A percentile compares a stretch with the other conserved stretches of the same genome.
These are phyloP conservation scores for Ochotona curzoniae DNA, from an alignment of 2,113 vertebrate genomes.

Conservation along the genomic window DNA sequence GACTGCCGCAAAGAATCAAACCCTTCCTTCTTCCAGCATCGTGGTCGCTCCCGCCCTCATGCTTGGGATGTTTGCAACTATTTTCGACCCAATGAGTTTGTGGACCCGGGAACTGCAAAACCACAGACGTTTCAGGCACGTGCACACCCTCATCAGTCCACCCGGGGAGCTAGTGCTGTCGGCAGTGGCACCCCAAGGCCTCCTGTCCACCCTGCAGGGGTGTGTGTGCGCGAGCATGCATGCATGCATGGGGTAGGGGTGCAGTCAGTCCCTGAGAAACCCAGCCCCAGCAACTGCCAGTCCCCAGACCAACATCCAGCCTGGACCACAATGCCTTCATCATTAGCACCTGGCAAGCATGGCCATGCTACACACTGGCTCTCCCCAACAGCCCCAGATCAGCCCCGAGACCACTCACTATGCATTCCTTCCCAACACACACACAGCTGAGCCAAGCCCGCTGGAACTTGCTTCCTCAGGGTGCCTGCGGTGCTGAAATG, in stretches of 20 bases:
- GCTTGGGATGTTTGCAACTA: slow-evolving; percentile 57
- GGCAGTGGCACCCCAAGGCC: fast-evolving
- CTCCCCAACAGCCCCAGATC: not conserved
- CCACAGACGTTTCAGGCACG: slow-evolving; percentile 56
- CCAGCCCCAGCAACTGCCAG: not conserved
- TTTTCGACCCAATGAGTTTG: slow-evolving; percentile 69
- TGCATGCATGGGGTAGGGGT: not conserved
- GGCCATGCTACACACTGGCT: slow-evolving; percentile 45
- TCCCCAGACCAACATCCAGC: not conserved
- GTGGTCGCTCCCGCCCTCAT: slow-evolving; percentile 55
- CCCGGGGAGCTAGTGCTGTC: not conserved
- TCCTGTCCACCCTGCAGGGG: not conserved
- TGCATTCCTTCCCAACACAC: not conserved
- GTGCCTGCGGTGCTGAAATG: not conserved
- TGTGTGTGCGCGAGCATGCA: no score
- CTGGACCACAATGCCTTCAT: not conserved
- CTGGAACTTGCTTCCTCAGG: not conserved
- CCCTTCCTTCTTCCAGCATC: slow-evolving; percentile 52
- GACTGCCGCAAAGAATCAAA: not conserved
- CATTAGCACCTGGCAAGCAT: slow-evolving; percentile 25
- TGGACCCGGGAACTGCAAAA: slow-evolving; percentile 37
- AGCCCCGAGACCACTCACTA: not conserved
- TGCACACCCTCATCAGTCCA: not conserved
- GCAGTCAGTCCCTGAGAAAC: not conserved
- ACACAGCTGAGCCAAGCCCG: not conserved